phyloP scores from a whole-genome alignment of 2,888 invertebrate species.

The Tortrix viridana region DNA sequence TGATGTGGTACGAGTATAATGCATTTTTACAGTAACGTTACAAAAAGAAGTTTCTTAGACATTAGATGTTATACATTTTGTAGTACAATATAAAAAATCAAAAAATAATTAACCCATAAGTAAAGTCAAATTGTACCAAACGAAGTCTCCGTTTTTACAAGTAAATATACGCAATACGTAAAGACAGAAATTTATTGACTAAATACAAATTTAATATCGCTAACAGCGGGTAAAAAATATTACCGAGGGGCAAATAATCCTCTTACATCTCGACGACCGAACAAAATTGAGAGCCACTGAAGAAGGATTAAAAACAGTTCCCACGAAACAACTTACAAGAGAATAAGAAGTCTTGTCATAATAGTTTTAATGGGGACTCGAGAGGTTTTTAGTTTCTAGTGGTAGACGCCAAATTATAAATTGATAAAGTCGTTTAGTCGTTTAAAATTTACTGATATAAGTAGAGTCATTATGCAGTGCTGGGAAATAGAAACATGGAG shows the following conservation, averaged over 20 bases:
- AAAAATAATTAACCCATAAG: too few species aligned
- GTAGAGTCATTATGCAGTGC: background rate
- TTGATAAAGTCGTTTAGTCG: constrained; percentile 21
- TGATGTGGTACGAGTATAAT: too few species aligned
- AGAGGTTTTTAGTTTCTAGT: constrained; percentile 30
- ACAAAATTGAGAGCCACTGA: constrained; percentile 13
- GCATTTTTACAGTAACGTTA: too few species aligned
- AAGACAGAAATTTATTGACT: too few species aligned
- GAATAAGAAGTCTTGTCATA: constrained; percentile 32
- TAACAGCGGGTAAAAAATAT: constrained; percentile 1
- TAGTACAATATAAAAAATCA: too few species aligned
- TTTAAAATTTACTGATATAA: constrained; percentile 7
- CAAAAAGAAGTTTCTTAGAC: too few species aligned
- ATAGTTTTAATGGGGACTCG: constrained; percentile 40
- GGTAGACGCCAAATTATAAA: constrained; percentile 23
- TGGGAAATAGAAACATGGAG: too few species aligned
- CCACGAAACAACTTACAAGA: constrained; percentile 28
- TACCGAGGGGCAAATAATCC: constrained; percentile 20
- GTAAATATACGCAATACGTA: too few species aligned
- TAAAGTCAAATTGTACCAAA: too few species aligned
- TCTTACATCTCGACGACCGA: constrained; percentile 25
- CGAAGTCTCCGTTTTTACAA: too few species aligned
- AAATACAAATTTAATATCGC: background rate
- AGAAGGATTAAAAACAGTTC: constrained; percentile 32
- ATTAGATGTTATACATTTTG: too few species aligned